Evolutionary conservation across 2,888 invertebrate genomes (phyloP).

Genomic region (Plusia festucae): DNA sequence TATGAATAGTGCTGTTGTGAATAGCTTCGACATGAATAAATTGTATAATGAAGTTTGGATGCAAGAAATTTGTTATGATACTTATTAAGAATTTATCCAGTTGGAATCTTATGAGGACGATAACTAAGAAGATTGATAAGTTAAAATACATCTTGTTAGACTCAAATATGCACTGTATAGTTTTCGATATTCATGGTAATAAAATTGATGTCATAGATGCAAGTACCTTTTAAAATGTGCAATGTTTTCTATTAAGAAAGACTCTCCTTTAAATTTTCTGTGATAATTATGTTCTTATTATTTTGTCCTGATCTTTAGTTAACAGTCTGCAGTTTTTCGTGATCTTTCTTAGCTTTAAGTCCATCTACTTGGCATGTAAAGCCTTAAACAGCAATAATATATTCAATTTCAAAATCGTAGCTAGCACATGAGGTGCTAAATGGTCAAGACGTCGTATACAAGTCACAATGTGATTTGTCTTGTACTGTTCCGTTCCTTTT

Average conservation of each 20-base stretch:
- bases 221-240: too few relatives aligned
- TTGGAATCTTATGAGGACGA: not conserved
- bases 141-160: not conserved
- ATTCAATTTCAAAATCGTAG: constrained; percentile 41
- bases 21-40: constrained; percentile 2
- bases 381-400: constrained; percentile 20
- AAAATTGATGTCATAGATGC: too few relatives aligned
- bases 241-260: too few relatives aligned
- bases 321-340: not conserved
- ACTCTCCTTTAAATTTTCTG: too few relatives aligned
- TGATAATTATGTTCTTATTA: too few relatives aligned
- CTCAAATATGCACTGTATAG: too few relatives aligned
- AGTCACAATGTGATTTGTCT: constrained; percentile 24
- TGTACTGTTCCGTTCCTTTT: constrained; percentile 11
- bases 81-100: not conserved
- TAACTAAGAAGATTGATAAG: not conserved
- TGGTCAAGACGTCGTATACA: constrained; percentile 8
- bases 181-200: too few relatives aligned
- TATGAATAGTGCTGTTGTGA: constrained; percentile 1
- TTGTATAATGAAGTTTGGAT: constrained; percentile 5
- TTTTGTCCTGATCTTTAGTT: not conserved
- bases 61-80: constrained; percentile 1
- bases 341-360: constrained; percentile 11
- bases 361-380: not conserved
- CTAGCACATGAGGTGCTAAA: constrained; percentile 30